Conservation (phyloP, 2,888 invertebrate species). For the Nemoura dubitans region DNA sequence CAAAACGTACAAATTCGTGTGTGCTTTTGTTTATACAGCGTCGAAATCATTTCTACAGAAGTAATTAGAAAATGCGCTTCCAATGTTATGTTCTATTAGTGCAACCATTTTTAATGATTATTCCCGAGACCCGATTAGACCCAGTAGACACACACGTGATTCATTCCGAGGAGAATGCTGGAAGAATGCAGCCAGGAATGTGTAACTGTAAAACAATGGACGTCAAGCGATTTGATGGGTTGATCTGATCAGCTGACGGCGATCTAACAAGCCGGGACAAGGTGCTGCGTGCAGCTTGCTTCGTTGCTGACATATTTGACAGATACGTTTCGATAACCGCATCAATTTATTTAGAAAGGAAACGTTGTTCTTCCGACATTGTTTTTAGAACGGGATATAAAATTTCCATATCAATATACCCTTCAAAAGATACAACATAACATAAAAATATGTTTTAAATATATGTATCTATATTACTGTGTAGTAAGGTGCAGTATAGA, state of each 20-base stretch:
- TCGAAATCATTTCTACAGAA: neutral
- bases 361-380: too few relatives aligned
- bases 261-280: too few relatives aligned
- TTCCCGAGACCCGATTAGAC: neutral
- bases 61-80: neutral
- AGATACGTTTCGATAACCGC: too few relatives aligned
- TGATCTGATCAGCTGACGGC: neutral
- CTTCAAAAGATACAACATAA: too few relatives aligned
- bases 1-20: neutral
- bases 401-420: too few relatives aligned
- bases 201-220: conserved; percentile 1
- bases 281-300: too few relatives aligned
- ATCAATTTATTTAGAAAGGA: too few relatives aligned
- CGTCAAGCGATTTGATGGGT: neutral
- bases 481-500: too few relatives aligned
- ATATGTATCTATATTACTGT: too few relatives aligned
- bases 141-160: neutral
- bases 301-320: too few relatives aligned
- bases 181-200: neutral
- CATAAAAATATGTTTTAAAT: too few relatives aligned
- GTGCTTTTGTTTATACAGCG: neutral
- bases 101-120: neutral
- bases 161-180: neutral
- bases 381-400: too few relatives aligned
- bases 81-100: neutral